Conservation (phyloP, 2,888 invertebrate genomes). For the Theretra japonica region DNA sequence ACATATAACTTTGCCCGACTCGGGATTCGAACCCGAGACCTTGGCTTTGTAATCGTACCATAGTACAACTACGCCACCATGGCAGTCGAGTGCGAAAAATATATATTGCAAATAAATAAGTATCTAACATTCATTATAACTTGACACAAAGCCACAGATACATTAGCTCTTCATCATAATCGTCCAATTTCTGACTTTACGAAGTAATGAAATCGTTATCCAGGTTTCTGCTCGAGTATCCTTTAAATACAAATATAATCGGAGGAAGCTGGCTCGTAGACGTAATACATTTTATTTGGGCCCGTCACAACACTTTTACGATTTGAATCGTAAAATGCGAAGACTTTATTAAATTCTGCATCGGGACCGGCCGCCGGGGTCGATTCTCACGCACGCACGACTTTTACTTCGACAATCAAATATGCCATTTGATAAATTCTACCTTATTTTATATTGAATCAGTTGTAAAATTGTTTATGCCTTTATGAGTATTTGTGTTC, state of each 20-base stretch:
- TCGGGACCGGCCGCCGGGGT: slow-evolving; percentile 46
- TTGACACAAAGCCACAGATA: neutral
- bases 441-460: neutral
- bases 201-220: too few species aligned
- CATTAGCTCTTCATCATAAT: slow-evolving; percentile 1
- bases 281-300: slow-evolving; percentile 53
- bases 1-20: too few species aligned
- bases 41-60: too few species aligned
- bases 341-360: slow-evolving; percentile 69
- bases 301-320: slow-evolving; percentile 63
- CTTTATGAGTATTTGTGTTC: neutral
- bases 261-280: slow-evolving; percentile 39
- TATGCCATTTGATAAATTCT: slow-evolving; percentile 29
- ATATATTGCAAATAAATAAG: too few species aligned
- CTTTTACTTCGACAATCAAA: slow-evolving; percentile 38
- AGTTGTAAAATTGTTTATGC: neutral
- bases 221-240: slow-evolving; percentile 31
- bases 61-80: too few species aligned
- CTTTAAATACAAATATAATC: slow-evolving; percentile 40
- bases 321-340: slow-evolving; percentile 61
- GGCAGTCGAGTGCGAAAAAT: too few species aligned
- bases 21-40: too few species aligned
- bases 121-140: too few species aligned
- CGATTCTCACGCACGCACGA: slow-evolving; percentile 29
- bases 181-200: slow-evolving; percentile 1